phyloP scores from a whole-genome alignment of 2,888 invertebrate species.

The Resseliella maxima region DNA sequence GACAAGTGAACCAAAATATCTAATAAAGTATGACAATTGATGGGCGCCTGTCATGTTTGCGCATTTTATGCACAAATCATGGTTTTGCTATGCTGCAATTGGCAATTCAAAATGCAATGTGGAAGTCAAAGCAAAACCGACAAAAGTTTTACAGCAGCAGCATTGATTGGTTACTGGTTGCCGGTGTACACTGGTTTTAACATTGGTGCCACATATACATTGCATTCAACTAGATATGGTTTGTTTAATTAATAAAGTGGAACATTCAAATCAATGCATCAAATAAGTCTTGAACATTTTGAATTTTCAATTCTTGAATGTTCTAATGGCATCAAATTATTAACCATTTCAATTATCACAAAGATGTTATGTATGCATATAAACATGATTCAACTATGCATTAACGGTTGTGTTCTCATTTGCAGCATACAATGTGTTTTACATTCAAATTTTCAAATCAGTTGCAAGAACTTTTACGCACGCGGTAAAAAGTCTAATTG shows the following conservation, averaged over 20 bases:
- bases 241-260: slow-evolving; percentile 16
- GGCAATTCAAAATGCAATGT: not conserved
- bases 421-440: no score
- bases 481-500: not conserved
- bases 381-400: not conserved
- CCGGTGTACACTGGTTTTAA: not conserved
- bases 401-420: not conserved
- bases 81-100: not conserved
- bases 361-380: no score
- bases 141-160: not conserved
- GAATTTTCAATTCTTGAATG: no score
- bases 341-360: no score
- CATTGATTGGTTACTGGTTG: not conserved
- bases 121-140: not conserved
- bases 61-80: not conserved
- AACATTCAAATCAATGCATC: not conserved
- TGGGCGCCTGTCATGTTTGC: not conserved
- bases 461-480: no score
- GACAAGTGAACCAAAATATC: not conserved
- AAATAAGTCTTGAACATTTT: not conserved
- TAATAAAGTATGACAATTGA: not conserved
- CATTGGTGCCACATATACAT: not conserved
- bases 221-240: not conserved
- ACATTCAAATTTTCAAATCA: no score
- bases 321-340: no score